Evolutionary conservation across 2,113 vertebrate genomes (phyloP).

Genomic region (Hippocampus comes): DNA sequence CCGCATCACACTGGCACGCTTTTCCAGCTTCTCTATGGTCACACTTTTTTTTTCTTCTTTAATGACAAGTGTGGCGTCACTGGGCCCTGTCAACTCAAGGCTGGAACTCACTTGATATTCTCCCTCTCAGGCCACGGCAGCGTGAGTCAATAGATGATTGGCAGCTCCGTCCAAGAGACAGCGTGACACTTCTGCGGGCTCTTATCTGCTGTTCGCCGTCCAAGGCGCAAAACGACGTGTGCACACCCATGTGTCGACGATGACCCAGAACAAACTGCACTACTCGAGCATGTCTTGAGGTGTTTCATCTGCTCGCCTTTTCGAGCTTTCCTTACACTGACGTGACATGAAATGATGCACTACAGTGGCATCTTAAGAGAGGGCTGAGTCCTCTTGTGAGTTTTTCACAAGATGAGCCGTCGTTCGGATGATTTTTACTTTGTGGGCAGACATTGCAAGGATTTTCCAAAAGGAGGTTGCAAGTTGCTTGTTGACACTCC

Average conservation of each 20-base stretch:
- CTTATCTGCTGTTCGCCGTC: constrained; percentile 16
- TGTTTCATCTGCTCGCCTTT: neutral
- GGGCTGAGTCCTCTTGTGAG: neutral
- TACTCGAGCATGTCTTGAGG: neutral
- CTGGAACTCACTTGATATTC: constrained; percentile 26
- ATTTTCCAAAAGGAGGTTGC: too few species aligned
- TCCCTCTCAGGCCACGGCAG: constrained; percentile 37
- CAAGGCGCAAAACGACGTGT: constrained; percentile 12
- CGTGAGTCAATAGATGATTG: constrained; percentile 48
- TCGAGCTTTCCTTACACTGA: neutral
- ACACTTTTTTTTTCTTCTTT: constrained; percentile 7
- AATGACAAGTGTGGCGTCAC: constrained; percentile 28
- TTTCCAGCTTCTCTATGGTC: constrained; percentile 1
- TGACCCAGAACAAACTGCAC: constrained; percentile 11
- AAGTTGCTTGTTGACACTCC: too few species aligned
- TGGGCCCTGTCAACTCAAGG: constrained; percentile 21
- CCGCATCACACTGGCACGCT: constrained; percentile 3
- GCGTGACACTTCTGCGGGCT: constrained; percentile 25
- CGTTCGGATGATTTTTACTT: too few species aligned
- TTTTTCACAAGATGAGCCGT: neutral
- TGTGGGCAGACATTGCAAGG: too few species aligned
- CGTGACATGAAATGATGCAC: neutral
- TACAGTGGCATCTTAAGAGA: neutral
- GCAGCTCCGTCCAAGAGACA: constrained; percentile 39
- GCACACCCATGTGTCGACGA: neutral